A percentile compares a stretch with the other conserved stretches of the same genome.
phyloP scores from a whole-genome alignment of 1,140 invertebrate species.

The Penaeus chinensis region DNA sequence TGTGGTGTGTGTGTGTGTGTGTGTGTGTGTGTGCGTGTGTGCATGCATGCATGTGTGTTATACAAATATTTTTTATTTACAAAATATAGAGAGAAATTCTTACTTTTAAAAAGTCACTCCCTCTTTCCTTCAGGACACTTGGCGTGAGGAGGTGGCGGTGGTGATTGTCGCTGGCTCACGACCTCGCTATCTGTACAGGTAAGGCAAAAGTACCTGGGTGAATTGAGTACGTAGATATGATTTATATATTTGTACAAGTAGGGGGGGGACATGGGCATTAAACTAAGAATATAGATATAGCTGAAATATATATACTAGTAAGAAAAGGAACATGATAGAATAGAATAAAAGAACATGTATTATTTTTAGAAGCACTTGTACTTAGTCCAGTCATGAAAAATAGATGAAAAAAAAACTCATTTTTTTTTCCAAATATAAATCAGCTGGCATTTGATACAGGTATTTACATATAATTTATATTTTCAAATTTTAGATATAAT shows the following conservation, averaged over 20 bases:
- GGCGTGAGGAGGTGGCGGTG: slow-evolving; percentile 15
- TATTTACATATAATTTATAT: too few species aligned
- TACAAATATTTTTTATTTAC: not conserved
- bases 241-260: not conserved
- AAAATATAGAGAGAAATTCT: too few species aligned
- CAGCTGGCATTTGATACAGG: too few species aligned
- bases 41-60: not conserved
- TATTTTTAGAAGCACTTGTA: too few species aligned
- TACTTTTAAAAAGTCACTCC: not conserved
- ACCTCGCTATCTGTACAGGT: slow-evolving; percentile 49
- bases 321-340: too few species aligned
- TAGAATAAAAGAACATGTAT: too few species aligned
- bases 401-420: too few species aligned
- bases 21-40: slow-evolving; percentile 37
- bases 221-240: not conserved
- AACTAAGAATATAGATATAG: not conserved
- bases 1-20: slow-evolving; percentile 19
- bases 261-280: not conserved
- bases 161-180: slow-evolving; percentile 27
- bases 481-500: too few species aligned
- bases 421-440: too few species aligned
- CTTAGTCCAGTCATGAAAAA: too few species aligned
- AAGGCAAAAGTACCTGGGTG: not conserved
- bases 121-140: not conserved
- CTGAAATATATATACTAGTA: too few species aligned